Evolutionary conservation across 2,797 vertebrate genomes (phyloP), one percentile per base, ranked within the genome.

Genomic region (Hyperoplus immaculatus): DNA sequence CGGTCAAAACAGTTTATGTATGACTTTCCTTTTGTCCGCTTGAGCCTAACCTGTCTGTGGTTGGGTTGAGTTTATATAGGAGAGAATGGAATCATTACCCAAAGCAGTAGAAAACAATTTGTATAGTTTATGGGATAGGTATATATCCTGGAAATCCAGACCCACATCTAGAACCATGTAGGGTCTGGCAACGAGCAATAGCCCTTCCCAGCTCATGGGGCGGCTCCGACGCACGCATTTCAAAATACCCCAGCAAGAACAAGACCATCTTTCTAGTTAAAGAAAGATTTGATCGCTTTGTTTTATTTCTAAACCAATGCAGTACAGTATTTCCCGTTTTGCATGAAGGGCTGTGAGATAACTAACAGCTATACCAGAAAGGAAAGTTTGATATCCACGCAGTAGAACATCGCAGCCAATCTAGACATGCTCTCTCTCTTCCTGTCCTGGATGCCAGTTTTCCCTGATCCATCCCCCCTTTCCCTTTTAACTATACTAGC

Each of bases 381-480:
- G 71, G 65, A 83, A 87, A 83, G 51, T 77, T 86, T 78, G 21
- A 75, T 51, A 75, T 78, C 69, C 71, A 71, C 74, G 71, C 67
- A 51, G 72, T 69, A 78, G 87, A 76, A 64, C 58, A 53, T 83
- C 68, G 42, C 42, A 74, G 78, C 53, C 29, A 29, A 43, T 72
- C 75, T 84, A 56, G 1, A 55, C 56, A 18, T 62, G 60, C 80
- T 79, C 50, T 53, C 75, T 3, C 29, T 29, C 29, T 78, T 77
- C 65, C 68, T 73, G 77, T 74, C 82, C 82, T 87, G 57, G 29
- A 70, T 79, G 85, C 80, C 71, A 63, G 69, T 12, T 29, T 29
- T 29, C 29, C 78, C 72, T 60, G 65, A 89, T 90, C 86, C 86
- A 88, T 90, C 82, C 82, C 72, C 75, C 89, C 29, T 89, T 91